Conservation (phyloP, 2,113 vertebrate genomes). For the Orycteropus afer region DNA sequence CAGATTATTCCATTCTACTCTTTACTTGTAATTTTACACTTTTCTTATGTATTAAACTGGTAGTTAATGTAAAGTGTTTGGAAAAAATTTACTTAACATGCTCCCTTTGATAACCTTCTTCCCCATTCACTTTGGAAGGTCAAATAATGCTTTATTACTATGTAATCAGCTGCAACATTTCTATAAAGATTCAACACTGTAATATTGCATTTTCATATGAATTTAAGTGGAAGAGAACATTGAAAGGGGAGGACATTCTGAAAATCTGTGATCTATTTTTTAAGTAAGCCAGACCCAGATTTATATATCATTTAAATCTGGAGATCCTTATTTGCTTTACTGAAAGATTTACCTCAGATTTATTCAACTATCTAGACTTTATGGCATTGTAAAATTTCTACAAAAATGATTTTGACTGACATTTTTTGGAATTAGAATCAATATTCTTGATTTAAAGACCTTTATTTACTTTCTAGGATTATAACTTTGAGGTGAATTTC, state of each 20-base stretch:
- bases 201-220: conserved; percentile 14
- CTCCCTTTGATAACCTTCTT: not conserved
- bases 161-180: conserved; percentile 18
- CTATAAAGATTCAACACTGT: not conserved
- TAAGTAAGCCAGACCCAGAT: conserved; percentile 1
- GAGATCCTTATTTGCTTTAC: not conserved
- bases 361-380: not conserved
- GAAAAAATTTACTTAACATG: not conserved
- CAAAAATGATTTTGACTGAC: not conserved
- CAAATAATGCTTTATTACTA: conserved; percentile 20
- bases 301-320: not conserved
- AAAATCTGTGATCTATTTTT: conserved; percentile 3
- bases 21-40: not conserved
- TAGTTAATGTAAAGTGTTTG: not conserved
- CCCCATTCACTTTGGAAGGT: not conserved
- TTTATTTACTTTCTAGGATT: not conserved
- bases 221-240: not conserved
- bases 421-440: not conserved
- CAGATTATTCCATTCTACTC: not conserved
- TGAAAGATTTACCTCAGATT: not conserved
- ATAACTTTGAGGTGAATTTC: not conserved
- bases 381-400: not conserved
- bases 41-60: not conserved
- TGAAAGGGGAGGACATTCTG: not conserved
- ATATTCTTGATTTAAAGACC: not conserved